Percentiles rank a stretch among this genome's conserved stretches.
Evolutionary conservation across 2,113 vertebrate genomes (phyloP).

Genomic region (Verasper variegatus): DNA sequence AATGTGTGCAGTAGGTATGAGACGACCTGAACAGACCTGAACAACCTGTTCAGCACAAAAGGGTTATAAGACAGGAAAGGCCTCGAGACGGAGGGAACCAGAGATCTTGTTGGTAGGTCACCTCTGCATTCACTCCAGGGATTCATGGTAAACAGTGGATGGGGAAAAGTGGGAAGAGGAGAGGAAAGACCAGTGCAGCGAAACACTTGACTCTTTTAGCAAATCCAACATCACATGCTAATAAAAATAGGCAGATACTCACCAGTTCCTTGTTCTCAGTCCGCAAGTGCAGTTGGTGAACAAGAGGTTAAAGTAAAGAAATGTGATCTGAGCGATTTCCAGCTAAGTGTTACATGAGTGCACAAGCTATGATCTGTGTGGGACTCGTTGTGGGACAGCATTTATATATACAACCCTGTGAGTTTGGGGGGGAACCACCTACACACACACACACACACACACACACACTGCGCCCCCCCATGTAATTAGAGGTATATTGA

Average conservation of each 20-base stretch:
- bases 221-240: slow-evolving; percentile 2
- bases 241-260: slow-evolving; percentile 35
- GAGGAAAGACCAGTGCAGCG: no score
- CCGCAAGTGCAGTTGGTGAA: neutral
- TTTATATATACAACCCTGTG: slow-evolving; percentile 78
- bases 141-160: neutral
- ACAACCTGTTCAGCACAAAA: neutral
- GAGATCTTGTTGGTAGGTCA: slow-evolving; percentile 15
- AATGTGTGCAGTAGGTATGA: neutral
- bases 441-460: slow-evolving; percentile 32
- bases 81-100: neutral
- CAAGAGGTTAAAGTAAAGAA: neutral
- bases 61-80: neutral
- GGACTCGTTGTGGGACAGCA: slow-evolving; percentile 51
- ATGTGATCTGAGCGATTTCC: neutral
- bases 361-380: slow-evolving; percentile 26
- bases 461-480: slow-evolving; percentile 26
- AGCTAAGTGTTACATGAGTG: slow-evolving; percentile 18
- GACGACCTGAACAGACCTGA: neutral
- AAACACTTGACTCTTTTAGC: neutral
- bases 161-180: neutral
- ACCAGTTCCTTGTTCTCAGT: slow-evolving; percentile 19
- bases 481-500: slow-evolving; percentile 84
- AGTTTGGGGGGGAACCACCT: slow-evolving; percentile 45
- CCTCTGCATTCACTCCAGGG: neutral